Base-by-base conservation (phyloP, 1,140 invertebrate species). In the Manduca sexta region DNA sequence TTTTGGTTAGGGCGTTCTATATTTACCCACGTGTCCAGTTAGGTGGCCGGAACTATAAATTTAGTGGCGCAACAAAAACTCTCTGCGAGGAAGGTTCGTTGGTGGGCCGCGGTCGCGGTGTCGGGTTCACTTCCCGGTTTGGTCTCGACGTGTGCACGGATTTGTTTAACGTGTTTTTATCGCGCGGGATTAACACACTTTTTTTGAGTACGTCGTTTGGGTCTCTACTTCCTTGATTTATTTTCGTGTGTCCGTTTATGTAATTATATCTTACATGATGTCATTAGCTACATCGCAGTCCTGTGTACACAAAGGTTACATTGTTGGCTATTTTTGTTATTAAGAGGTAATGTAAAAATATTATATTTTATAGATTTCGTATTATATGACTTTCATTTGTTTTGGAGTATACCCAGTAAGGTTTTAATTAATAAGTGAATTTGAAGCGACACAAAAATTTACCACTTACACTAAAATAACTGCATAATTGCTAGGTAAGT, bases 31-130 rank as follows among this genome's bases (percentile, higher is more conserved):
- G 59, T 81, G 77, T 53, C 56, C 38, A 49, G 43, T 18, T 46
- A 58, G 62, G 62, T 66, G 71, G 58, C 66, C 76, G 79, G 79
- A 80, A 78, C 65, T 71, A 81, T 74, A 81, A 78, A 77, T 70
- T 62, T 48, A 57, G 54, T 45, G 53, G 48, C 39, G 48, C 51
- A 51, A 64, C 62, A 68, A 79, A 74, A 69, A 66, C 41, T 49
- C 48, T 39, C 46, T 42, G 38, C 49, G 35, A 60, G 60, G 68
- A 69, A 67, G 60, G 44, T 52, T 56, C 69, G 72, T 49, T 49
- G 74, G 79, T 80, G 75, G 73, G 60, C 69, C 58, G 65, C 64
- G 73, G 69, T 64, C 48, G 45, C 45, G 72, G 74, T 81, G 73
- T 80, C 76, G 56, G 49, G 54, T 78, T 78, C 60, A 55, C 69